A percentile compares a stretch with the other conserved stretches of the same genome.
Evolutionary conservation across 2,888 invertebrate species (phyloP).

Genomic region (Panzeria rudis): DNA sequence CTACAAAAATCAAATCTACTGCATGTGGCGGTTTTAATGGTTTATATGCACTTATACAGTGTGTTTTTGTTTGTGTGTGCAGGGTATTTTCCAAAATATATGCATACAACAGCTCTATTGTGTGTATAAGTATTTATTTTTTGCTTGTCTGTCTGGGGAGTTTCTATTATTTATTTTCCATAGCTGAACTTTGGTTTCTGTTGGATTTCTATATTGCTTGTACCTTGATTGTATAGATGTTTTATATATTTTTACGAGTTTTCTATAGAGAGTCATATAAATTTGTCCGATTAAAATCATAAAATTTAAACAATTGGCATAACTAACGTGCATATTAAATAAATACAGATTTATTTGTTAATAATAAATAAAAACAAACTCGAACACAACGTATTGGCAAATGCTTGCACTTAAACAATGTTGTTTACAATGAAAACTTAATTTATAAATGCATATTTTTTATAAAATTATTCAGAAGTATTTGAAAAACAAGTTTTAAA

Average conservation of each 20-base stretch:
- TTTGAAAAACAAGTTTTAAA: neutral
- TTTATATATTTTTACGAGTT: conserved; percentile 24
- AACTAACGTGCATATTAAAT: conserved; percentile 25
- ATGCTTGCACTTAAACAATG: conserved; percentile 9
- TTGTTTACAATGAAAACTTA: conserved; percentile 5
- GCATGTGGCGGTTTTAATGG: conserved; percentile 62
- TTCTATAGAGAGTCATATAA: conserved; percentile 62
- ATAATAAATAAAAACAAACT: neutral
- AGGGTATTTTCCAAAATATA: neutral
- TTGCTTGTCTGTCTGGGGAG: conserved; percentile 42
- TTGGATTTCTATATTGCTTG: conserved; percentile 8
- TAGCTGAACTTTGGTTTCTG: conserved; percentile 25
- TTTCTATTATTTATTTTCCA: conserved; percentile 49
- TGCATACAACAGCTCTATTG: conserved; percentile 46
- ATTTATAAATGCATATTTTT: neutral
- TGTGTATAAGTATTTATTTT: conserved; percentile 25
- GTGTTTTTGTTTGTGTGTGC: neutral
- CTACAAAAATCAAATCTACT: conserved; percentile 52
- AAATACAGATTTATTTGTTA: conserved; percentile 55
- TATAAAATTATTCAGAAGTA: neutral
- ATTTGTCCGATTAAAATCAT: conserved; percentile 70
- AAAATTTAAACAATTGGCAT: conserved; percentile 60
- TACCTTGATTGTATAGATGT: conserved; percentile 47
- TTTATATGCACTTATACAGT: neutral
- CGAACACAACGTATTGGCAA: conserved; percentile 14